Base-by-base conservation (phyloP, 2,888 invertebrate genomes). In the Lacanobia oleracea region DNA sequence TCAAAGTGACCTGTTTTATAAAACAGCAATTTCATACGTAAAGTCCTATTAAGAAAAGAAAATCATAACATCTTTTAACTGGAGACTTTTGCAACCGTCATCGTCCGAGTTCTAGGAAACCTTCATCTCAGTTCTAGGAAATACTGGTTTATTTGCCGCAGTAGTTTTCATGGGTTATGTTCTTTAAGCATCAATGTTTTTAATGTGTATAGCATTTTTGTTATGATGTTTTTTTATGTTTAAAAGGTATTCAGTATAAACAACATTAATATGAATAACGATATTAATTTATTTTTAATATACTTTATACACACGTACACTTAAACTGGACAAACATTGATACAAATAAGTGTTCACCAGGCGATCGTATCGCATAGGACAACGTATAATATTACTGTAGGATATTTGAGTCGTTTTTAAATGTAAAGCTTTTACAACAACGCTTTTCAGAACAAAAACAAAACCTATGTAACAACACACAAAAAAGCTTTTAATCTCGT, bases 401-500 rank as follows among this genome's bases (percentile, higher is more conserved):
- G 18, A 48, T 8, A 18, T 48, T 48, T 18, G 7, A 8, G 5
- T 1, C 18, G 12, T 40, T 48, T 48, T 48, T 1, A 18, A 18
- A 48, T 14, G 8, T 7, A 48, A 48, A 6, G 8, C 48, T 48
- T 48, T 48, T 8, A 8, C 48, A 48, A 18, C 48, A 48, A 48
- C 1, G 48, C 48, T 48, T 48, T 51, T 45, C 5, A 33, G 14
- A 74, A 37, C 10, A 57, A 51, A 62, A 73, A 56, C 54, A 21
- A 64, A 56, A 27, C 27, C n/a, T 12, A 21, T 9, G 50, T 9
- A 59, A 43, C 1, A 50, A 10, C 18, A 73, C 45, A 53, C 16
- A 18, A n/a, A 53, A 77, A 77, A 37, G 68, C 75, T 80, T 80
- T 75, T 75, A 70, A 75, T 74, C 23, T 64, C 40, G n/a, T 54